These are phyloP conservation scores for Pheosia tremula DNA, from an alignment of 2,888 invertebrate genomes.

Conservation along the genomic window DNA sequence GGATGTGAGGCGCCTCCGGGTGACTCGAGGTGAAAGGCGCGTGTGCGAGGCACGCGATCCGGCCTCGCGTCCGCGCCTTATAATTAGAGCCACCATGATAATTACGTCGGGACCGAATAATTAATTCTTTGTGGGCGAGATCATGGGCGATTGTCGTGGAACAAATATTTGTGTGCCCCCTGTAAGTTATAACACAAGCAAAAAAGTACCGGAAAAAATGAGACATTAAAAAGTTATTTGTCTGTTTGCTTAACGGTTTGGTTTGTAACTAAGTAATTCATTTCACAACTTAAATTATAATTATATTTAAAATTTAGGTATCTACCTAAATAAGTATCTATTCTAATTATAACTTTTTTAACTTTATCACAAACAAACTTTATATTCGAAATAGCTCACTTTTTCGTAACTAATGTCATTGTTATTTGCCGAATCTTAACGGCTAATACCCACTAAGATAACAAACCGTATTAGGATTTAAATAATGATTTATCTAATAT, in stretches of 20 bases:
- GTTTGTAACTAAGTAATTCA: no score
- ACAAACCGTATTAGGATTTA: conserved; percentile 7
- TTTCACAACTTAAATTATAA: no score
- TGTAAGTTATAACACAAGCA: no score
- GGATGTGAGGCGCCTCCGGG: conserved; percentile 5
- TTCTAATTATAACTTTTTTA: no score
- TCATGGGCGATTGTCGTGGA: conserved; percentile 17
- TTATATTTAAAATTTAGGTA: no score
- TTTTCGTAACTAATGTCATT: no score
- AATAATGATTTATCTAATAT: conserved; percentile 17
- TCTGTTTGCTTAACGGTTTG: no score
- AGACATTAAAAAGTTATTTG: no score
- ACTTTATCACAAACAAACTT: no score
- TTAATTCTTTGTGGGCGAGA: conserved; percentile 31
- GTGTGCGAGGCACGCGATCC: conserved; percentile 7
- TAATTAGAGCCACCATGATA: conserved; percentile 32
- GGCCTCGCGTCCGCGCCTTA: conserved; percentile 14
- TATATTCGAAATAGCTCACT: no score
- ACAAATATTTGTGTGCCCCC: conserved; percentile 1
- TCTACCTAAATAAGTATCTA: no score
- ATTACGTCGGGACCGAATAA: conserved; percentile 35
- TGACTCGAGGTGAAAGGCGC: conserved; percentile 10
- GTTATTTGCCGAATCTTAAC: neutral
- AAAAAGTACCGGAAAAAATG: no score
- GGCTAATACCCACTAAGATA: neutral